Percentiles rank a stretch among this genome's conserved stretches.
phyloP scores from a whole-genome alignment of 1,140 invertebrate genomes.

The Kradibia gibbosae region DNA sequence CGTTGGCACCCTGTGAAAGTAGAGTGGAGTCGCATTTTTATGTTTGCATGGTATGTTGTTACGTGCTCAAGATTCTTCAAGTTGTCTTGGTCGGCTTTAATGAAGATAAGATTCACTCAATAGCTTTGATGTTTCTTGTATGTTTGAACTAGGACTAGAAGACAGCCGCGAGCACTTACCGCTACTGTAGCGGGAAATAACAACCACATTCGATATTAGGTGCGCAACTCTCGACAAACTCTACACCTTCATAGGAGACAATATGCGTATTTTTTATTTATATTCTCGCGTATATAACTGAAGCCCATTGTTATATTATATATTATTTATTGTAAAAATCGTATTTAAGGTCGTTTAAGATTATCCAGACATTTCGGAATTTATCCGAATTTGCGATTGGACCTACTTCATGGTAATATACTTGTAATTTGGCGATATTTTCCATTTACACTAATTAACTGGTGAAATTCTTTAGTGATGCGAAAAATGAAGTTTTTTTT shows the following conservation, averaged over 20 bases:
- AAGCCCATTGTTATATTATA: background rate
- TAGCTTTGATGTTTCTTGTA: constrained; percentile 36
- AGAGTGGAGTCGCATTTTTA: constrained; percentile 9
- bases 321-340: constrained; percentile 30
- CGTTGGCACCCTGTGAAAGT: background rate
- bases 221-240: constrained; percentile 12
- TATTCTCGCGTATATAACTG: background rate
- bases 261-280: constrained; percentile 30
- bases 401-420: constrained; percentile 2
- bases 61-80: constrained; percentile 36
- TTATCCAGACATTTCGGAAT: too few species aligned
- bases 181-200: constrained; percentile 64
- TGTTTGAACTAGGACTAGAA: constrained; percentile 67
- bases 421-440: background rate
- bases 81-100: background rate
- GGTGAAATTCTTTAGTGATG: too few species aligned
- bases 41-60: constrained; percentile 44
- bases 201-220: constrained; percentile 70
- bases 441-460: constrained; percentile 6
- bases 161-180: constrained; percentile 68
- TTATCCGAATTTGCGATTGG: background rate
- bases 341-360: constrained; percentile 27
- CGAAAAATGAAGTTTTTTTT: constrained; percentile 17
- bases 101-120: constrained; percentile 4
- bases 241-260: constrained; percentile 26